Base-by-base conservation (phyloP, 2,113 vertebrate genomes). In the Corythoichthys intestinalis region DNA sequence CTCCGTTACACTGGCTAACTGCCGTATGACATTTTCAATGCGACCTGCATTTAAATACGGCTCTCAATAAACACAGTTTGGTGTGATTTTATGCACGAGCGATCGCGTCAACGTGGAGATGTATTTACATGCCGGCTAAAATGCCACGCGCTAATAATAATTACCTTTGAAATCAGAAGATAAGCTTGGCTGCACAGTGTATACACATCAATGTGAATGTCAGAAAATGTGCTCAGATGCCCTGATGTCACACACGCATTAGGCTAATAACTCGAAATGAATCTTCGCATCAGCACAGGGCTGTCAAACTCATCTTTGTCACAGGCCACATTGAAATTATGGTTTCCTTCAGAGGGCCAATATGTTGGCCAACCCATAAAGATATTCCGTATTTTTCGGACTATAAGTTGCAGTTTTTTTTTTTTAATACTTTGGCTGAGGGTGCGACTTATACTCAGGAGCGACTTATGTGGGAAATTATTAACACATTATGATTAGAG, bases 161-260 rank as follows among this genome's bases (percentile, higher is more conserved):
- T 80, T 80, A 52, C 60, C 80, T 85, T 80, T 76, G 44, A 63
- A 48, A 63, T 58, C 41, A 68, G 69, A 68, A 72, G 68, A 81
- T 79, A 72, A 73, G 65, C 50, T 63, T 70, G 62, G 17, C 50
- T 46, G 38, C 41, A 38, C 53, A 38, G 34, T 35, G 49, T 53
- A 52, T n/a, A 53, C 39, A 65, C 12, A 66, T 8, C 53, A 56
- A 62, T 77, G 69, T 86, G 76, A 86, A 89, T 88, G 84, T 75
- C 76, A 34, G 76, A 73, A 74, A 78, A 72, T 64, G 48, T 61
- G 48, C 35, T 72, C 71, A 78, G 64, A 54, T 78, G 69, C 70
- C 44, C 39, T 56, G 35, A 54, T 73, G 57, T 72, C 52, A 79
- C 70, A 67, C 70, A 60, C 53, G 67, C 65, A 68, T 70, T 53